Evolutionary conservation across 1,140 invertebrate genomes (phyloP).

Genomic region (Mylabris phalerata): DNA sequence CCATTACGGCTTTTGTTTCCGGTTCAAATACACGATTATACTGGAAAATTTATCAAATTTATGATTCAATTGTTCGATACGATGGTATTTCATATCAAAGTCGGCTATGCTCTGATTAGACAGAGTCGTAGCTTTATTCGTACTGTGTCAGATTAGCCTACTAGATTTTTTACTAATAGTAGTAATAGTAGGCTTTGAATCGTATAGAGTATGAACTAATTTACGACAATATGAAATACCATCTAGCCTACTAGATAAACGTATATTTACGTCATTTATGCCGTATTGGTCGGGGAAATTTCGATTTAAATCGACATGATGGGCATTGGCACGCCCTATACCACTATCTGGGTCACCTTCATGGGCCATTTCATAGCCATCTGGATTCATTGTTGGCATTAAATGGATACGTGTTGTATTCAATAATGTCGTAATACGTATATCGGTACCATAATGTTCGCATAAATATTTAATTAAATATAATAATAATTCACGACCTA

Average conservation of each 20-base stretch:
- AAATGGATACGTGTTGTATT: conserved; percentile 83
- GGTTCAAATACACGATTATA: conserved; percentile 62
- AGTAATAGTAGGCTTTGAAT: no score
- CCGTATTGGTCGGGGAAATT: conserved; percentile 94
- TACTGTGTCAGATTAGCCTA: no score
- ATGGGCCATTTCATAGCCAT: conserved; percentile 80
- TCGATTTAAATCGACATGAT: conserved; percentile 85
- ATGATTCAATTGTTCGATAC: not conserved
- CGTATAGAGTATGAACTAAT: not conserved
- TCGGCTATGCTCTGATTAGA: no score
- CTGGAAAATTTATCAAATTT: conserved; percentile 38
- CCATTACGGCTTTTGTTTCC: conserved; percentile 87
- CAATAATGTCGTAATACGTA: conserved; percentile 67
- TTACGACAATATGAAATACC: not conserved
- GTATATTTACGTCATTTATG: conserved; percentile 50
- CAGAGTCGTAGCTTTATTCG: no score
- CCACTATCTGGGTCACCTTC: conserved; percentile 62
- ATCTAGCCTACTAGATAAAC: not conserved
- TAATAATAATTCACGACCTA: conserved; percentile 82
- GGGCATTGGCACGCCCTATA: conserved; percentile 71
- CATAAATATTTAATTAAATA: conserved; percentile 81
- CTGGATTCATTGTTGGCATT: conserved; percentile 96
- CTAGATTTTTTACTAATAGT: no score
- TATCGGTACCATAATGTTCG: conserved; percentile 70
- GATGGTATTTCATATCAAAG: no score